A percentile compares a stretch with the other conserved stretches of the same genome.
phyloP scores from a whole-genome alignment of 2,113 vertebrate genomes.

The Oophaga pumilio region DNA sequence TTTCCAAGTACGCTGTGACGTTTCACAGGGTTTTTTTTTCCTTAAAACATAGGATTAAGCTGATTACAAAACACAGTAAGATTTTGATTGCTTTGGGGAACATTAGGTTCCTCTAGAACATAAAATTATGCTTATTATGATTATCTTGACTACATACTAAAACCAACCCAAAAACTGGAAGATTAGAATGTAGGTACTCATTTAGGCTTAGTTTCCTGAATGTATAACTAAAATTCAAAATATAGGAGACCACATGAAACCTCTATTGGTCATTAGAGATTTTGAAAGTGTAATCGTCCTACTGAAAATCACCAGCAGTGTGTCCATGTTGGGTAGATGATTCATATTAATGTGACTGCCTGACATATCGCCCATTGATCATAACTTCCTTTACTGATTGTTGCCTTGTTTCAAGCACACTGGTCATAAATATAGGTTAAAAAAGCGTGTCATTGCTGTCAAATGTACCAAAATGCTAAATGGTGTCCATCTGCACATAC shows the following conservation, averaged over 20 bases:
- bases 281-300: not conserved
- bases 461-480: not conserved
- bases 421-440: not conserved
- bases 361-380: not conserved
- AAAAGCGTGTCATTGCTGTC: not conserved
- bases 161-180: not conserved
- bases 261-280: not conserved
- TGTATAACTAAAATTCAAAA: not conserved
- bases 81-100: not conserved
- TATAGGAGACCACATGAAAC: not conserved
- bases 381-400: not conserved
- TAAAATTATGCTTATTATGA: constrained; percentile 4
- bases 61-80: not conserved
- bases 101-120: not conserved
- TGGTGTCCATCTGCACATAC: not conserved
- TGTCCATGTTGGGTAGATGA: not conserved
- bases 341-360: not conserved
- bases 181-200: not conserved
- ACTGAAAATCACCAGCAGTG: not conserved
- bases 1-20: constrained; percentile 2
- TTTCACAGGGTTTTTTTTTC: not conserved
- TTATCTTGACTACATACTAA: not conserved
- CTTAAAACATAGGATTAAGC: constrained; percentile 2
- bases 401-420: not conserved
- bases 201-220: not conserved